Percentiles rank a stretch among this genome's conserved stretches.
These are phyloP conservation scores for Zonitis immaculata DNA, from an alignment of 2,888 invertebrate genomes.

Conservation along the genomic window DNA sequence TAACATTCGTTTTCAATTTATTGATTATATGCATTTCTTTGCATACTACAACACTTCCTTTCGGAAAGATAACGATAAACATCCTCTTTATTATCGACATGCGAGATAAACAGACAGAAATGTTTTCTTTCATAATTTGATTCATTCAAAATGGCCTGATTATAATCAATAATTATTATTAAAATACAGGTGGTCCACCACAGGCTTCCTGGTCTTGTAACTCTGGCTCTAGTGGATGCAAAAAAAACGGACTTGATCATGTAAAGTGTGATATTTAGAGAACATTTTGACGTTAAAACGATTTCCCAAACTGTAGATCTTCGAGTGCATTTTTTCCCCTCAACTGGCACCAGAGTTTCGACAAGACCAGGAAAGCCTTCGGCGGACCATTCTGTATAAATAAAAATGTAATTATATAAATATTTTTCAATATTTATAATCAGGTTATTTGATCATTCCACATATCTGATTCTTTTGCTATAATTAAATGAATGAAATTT, in stretches of 20 bases:
- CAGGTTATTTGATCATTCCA: background rate
- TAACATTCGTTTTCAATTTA: slow-evolving; percentile 12
- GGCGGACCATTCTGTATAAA: no score
- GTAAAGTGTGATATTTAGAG: no score
- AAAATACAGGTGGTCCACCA: no score
- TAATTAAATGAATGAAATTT: background rate
- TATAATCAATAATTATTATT: background rate
- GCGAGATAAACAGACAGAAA: background rate
- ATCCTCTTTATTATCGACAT: background rate
- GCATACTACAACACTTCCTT: slow-evolving; percentile 2
- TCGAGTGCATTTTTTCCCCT: no score
- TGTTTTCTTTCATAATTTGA: background rate
- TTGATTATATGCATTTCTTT: slow-evolving; percentile 10
- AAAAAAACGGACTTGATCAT: no score
- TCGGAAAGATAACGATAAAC: background rate
- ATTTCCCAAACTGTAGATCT: no score
- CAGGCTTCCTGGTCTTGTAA: no score
- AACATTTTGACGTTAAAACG: no score
- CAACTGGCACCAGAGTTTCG: no score
- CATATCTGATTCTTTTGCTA: background rate
- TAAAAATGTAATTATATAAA: background rate
- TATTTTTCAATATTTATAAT: background rate
- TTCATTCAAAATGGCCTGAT: background rate
- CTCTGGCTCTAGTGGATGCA: no score
- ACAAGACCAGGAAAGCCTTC: no score